Base-by-base conservation (phyloP, 2,888 invertebrate genomes). In the Leptinotarsa rubiginosa region DNA sequence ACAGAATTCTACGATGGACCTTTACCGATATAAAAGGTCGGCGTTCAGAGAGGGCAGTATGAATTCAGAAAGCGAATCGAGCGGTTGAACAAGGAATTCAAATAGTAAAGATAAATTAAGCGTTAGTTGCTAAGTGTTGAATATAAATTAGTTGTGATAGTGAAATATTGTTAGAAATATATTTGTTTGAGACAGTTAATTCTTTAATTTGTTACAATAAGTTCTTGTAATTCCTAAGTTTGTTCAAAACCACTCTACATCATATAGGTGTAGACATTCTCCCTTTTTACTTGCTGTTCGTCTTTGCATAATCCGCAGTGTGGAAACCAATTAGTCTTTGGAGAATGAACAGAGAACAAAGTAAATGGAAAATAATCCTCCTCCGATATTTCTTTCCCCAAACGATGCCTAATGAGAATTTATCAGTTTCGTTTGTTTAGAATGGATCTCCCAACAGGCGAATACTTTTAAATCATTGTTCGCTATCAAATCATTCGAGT, bases 341-440 rank as follows among this genome's bases (percentile, higher is more conserved):
- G 50, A 67, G 22, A 25, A 49, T 20, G 31, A 12, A 25, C 47
- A 22, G 25, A 50, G 22, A 49, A n/a, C 66, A 47, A 22, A 54
- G 25, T 31, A 25, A 25, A 41, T 12, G n/a, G 22, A 69, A 31
- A 41, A 69, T 56, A 56, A 69, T 69, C 56, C 56, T 69, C 56
- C 69, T 56, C 7, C 54, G 20, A 56, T 56, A 69, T 20, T 69
- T 56, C 49, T 54, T 69, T n/a, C 16, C 12, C 54, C 15, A 41
- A 2, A 1, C 62, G 41, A 31, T 62, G n/a, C 31, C 41, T 62
- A 62, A 62, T 62, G 41, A 62, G n/a, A n/a, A 62, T 31, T 31
- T 62, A 62, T 62, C 4, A 62, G n/a, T 62, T 56, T 25, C 15
- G 1, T 56, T 56, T 22, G 56, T 56, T 56, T 13, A 13, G 56